These are phyloP conservation scores for Bhutanitis thaidina DNA, from an alignment of 2,888 invertebrate species.

Conservation along the genomic window DNA sequence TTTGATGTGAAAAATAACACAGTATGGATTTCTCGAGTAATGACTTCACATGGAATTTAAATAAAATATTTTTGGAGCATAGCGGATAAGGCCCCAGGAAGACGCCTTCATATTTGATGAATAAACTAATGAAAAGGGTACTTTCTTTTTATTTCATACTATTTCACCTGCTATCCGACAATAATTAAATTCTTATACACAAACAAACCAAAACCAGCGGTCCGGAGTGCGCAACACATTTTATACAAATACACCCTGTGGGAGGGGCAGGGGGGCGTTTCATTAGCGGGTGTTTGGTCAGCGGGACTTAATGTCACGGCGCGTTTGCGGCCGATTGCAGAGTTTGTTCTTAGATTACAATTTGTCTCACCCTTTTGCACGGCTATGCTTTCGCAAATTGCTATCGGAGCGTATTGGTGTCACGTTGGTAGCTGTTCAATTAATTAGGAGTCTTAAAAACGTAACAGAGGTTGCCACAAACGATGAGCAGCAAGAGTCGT, in stretches of 20 bases:
- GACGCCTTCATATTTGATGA: too few relatives aligned
- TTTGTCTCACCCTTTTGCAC: neutral
- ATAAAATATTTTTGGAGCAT: too few relatives aligned
- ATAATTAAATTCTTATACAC: neutral
- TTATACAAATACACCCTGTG: neutral
- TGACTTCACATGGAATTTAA: too few relatives aligned
- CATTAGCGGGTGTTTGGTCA: constrained; percentile 55
- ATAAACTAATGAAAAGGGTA: too few relatives aligned
- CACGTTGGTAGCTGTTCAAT: neutral
- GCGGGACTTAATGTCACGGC: constrained; percentile 27
- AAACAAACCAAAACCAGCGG: neutral
- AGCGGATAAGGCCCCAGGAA: too few relatives aligned
- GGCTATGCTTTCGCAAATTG: neutral
- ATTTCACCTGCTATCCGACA: neutral
- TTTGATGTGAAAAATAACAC: too few relatives aligned
- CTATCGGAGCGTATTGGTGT: neutral
- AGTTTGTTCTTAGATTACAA: constrained; percentile 4
- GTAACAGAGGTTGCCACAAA: neutral
- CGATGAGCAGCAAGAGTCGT: too few relatives aligned
- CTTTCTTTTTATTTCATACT: too few relatives aligned
- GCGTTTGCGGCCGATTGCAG: constrained; percentile 20
- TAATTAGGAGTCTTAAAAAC: neutral
- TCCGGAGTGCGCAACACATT: neutral
- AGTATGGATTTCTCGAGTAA: too few relatives aligned
- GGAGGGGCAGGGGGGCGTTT: constrained; percentile 30